Evolutionary conservation across 2,113 vertebrate genomes (phyloP), one percentile per base, ranked within the genome.

Genomic region (Urocitellus parryii): DNA sequence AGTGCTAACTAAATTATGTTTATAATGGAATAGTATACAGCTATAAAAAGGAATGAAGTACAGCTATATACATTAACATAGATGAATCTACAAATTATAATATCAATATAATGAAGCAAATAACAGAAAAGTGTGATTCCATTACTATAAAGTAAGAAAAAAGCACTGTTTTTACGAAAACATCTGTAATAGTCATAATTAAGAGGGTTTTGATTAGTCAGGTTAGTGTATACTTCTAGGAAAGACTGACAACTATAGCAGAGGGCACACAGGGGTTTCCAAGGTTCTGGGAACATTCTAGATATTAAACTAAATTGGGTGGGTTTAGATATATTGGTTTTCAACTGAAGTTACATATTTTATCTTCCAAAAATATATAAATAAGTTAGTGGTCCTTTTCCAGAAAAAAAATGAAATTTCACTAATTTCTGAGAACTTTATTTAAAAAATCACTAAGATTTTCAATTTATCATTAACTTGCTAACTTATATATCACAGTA

Each of bases 111-210:
- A 56, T 58, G 22, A 80, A 91, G 27, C 51, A 86, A 77, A 63
- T 65, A 27, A 32, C 5, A 20, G 13, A 68, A 27, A 4, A 68
- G 17, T 81, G 67, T 45, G 37, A 82, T 65, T 72, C 32, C 11
- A 67, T 84, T 67, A 84, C 68, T 79, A 81, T 39, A 88, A 82
- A 51, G 45, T n/a, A 27, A 42, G 37, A 56, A 84, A 94, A 83
- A 37, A 96, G 5, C 61, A 87, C 65, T 63, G 27, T 39, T 77
- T 77, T 74, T 25, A 3, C 8, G 82, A 42, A 92, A 48, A 88
- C 6, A 85, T 11, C 73, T 16, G 78, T 65, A 63, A 56, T 83
- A 87, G 39, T 48, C 58, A 9, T 9, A 92, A 84, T 37, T 13
- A 89, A 84, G 53, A 83, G 14, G 79, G 53, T 42, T 82, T 70